Conservation (phyloP, 2,797 vertebrate genomes). For the Uromys caudimaculatus region DNA sequence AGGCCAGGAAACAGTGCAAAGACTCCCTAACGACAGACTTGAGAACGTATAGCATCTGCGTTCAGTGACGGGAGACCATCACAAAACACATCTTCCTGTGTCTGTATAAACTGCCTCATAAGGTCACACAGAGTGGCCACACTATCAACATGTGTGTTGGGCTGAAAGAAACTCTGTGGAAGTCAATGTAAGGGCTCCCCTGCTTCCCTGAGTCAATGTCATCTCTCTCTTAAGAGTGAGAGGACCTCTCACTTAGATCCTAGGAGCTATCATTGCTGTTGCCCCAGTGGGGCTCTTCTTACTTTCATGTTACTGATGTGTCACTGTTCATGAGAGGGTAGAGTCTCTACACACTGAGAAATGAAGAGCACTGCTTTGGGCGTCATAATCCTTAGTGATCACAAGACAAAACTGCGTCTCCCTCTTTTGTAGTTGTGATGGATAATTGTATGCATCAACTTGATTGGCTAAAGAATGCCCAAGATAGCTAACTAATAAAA, state of each 20-base stretch:
- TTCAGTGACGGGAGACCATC: not conserved
- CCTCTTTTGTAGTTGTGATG: not conserved
- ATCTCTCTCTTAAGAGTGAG: not conserved
- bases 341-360: not conserved
- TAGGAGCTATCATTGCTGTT: not conserved
- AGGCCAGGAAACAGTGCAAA: conserved; percentile 50
- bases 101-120: not conserved
- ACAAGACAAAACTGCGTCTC: not conserved
- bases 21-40: conserved; percentile 48
- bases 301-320: not conserved
- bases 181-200: not conserved
- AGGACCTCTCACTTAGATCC: not conserved
- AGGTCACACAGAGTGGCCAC: not conserved
- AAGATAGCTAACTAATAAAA: not conserved
- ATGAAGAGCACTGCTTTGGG: not conserved
- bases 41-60: conserved; percentile 40
- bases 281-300: not conserved
- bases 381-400: not conserved
- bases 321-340: not conserved
- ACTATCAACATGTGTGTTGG: not conserved
- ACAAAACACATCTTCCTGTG: not conserved
- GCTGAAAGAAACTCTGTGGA: not conserved
- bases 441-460: not conserved
- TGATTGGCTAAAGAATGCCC: not conserved
- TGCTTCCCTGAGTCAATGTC: not conserved